Conservation (phyloP, 1,140 invertebrate species). For the Macrosteles quadrilineatus region DNA sequence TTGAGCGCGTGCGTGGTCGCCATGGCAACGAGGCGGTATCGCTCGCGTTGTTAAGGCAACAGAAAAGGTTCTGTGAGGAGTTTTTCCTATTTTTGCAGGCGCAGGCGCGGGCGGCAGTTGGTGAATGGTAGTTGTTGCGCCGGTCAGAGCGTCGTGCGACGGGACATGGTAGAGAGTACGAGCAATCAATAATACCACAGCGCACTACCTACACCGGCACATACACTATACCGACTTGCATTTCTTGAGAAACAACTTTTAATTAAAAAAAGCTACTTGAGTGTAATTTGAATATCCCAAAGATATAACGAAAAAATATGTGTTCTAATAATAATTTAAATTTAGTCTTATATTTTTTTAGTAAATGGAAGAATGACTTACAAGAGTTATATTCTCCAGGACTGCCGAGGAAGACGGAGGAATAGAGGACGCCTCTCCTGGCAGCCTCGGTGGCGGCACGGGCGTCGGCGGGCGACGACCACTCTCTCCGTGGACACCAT, state of each 20-base stretch:
- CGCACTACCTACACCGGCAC: not conserved
- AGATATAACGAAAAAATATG: too few relatives aligned
- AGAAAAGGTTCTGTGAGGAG: slow-evolving; percentile 21
- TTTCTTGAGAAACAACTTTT: not conserved
- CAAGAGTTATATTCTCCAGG: slow-evolving; percentile 69
- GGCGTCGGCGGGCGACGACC: slow-evolving; percentile 80
- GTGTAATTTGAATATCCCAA: too few relatives aligned
- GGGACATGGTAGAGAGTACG: too few relatives aligned
- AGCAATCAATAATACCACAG: too few relatives aligned
- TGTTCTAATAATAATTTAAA: too few relatives aligned
- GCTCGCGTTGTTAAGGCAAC: slow-evolving; percentile 53
- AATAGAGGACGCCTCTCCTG: slow-evolving; percentile 76
- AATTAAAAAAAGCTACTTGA: too few relatives aligned
- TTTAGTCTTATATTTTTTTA: too few relatives aligned
- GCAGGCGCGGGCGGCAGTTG: not conserved
- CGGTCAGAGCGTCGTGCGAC: not conserved
- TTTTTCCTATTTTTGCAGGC: not conserved
- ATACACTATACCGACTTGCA: not conserved
- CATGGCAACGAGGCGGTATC: slow-evolving; percentile 55
- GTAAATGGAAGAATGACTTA: slow-evolving; percentile 37
- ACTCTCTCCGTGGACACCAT: slow-evolving; percentile 85
- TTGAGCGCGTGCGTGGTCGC: slow-evolving; percentile 48
- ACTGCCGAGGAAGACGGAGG: slow-evolving; percentile 86
- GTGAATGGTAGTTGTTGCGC: not conserved
- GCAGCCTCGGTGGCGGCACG: slow-evolving; percentile 70